Conservation (phyloP, 2,113 vertebrate species). For the Psilopsiagon aurifrons region DNA sequence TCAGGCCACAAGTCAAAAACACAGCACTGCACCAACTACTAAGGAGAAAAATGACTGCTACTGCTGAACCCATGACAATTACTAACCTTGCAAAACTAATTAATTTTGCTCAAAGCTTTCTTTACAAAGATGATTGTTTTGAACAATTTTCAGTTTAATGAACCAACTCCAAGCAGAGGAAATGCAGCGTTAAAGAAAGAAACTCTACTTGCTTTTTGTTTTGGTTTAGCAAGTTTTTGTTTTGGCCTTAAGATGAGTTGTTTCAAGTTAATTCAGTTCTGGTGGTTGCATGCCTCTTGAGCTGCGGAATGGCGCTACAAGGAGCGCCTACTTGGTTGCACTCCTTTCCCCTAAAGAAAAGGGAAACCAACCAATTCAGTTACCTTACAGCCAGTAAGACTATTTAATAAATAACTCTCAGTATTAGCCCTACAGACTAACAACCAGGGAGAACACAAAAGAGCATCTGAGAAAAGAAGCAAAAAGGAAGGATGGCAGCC, state of each 20-base stretch:
- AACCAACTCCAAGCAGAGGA: conserved; percentile 6
- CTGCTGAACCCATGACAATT: too few relatives aligned
- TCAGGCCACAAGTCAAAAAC: too few relatives aligned
- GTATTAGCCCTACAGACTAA: neutral
- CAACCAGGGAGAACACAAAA: accelerated
- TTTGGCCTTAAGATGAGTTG: neutral
- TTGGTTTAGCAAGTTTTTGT: neutral
- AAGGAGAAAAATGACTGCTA: too few relatives aligned
- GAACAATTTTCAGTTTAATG: conserved; percentile 50
- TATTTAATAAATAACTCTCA: neutral
- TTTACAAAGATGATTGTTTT: conserved; percentile 6
- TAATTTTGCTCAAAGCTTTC: conserved; percentile 48
- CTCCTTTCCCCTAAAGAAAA: neutral
- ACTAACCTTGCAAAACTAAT: conserved; percentile 40
- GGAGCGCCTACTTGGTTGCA: neutral
- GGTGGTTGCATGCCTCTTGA: neutral
- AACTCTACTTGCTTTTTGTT: neutral
- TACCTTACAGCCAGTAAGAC: neutral
- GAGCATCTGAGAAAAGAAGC: neutral
- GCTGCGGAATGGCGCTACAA: neutral
- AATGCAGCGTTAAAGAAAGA: conserved; percentile 5
- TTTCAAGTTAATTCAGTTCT: neutral
- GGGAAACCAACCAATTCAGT: neutral
- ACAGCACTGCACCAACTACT: too few relatives aligned
- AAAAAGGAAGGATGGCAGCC: neutral